phyloP scores from a whole-genome alignment of 1,140 invertebrate species.

The Arion vulgaris region DNA sequence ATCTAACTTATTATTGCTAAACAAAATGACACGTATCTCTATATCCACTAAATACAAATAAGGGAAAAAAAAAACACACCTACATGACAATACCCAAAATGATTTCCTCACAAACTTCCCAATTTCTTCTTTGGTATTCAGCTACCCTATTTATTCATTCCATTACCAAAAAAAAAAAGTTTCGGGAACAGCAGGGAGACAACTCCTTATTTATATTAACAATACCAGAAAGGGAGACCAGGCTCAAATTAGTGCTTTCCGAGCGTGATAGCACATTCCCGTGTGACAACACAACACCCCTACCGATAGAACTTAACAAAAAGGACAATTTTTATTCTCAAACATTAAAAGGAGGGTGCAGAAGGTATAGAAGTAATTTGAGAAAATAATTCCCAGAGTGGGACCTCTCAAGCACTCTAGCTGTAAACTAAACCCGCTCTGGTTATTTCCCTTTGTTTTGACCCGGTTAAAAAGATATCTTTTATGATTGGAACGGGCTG shows the following conservation, averaged over 20 bases:
- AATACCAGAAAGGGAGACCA: neutral
- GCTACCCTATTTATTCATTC: too few relatives aligned
- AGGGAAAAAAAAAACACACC: too few relatives aligned
- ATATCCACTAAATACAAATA: too few relatives aligned
- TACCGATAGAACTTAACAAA: neutral
- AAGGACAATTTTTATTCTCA: neutral
- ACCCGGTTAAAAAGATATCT: neutral
- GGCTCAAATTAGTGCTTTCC: too few relatives aligned
- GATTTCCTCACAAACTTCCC: too few relatives aligned
- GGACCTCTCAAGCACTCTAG: neutral
- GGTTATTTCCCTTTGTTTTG: conserved; percentile 3
- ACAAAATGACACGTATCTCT: too few relatives aligned
- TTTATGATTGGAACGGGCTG: neutral
- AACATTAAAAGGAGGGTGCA: neutral
- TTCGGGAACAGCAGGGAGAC: neutral
- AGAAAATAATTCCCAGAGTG: neutral
- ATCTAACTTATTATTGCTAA: too few relatives aligned
- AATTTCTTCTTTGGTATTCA: too few relatives aligned
- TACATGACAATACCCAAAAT: too few relatives aligned
- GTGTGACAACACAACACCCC: neutral
- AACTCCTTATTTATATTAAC: neutral
- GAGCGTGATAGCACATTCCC: too few relatives aligned
- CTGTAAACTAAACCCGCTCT: neutral
- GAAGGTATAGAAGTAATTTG: neutral
- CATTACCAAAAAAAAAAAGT: too few relatives aligned